These are phyloP conservation scores for Trachymyrmex septentrionalis DNA, from an alignment of 1,140 invertebrate species.

Conservation along the genomic window DNA sequence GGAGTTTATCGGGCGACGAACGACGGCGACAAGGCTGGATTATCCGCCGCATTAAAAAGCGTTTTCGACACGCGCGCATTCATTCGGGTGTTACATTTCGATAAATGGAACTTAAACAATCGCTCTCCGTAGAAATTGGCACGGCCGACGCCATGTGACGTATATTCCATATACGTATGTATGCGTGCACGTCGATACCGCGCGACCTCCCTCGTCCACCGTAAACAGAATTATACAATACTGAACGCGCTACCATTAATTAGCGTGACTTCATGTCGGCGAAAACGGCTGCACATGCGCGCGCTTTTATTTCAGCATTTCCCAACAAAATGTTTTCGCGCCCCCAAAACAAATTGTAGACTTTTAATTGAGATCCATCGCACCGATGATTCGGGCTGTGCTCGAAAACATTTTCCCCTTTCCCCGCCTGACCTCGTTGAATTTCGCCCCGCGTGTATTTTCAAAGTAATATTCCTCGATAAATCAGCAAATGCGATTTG, in stretches of 20 bases:
- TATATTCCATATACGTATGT: slow-evolving; percentile 43
- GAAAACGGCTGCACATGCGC: slow-evolving; percentile 35
- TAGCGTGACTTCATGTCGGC: slow-evolving; percentile 72
- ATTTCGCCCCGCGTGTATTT: slow-evolving; percentile 38
- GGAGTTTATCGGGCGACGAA: slow-evolving; percentile 67
- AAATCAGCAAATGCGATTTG: slow-evolving; percentile 41
- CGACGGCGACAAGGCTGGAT: slow-evolving; percentile 56
- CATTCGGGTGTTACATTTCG: slow-evolving; percentile 69
- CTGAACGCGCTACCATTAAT: slow-evolving; percentile 74
- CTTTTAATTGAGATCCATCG: slow-evolving; percentile 74
- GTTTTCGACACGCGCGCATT: slow-evolving; percentile 67
- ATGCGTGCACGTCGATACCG: slow-evolving; percentile 12
- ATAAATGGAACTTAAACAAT: slow-evolving; percentile 77
- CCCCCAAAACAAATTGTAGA: slow-evolving; percentile 57
- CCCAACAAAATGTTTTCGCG: slow-evolving; percentile 72
- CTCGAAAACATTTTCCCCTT: slow-evolving; percentile 43
- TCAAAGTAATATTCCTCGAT: slow-evolving; percentile 36
- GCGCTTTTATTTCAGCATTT: slow-evolving; percentile 72
- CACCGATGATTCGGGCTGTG: slow-evolving; percentile 50
- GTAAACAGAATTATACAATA: slow-evolving; percentile 76
- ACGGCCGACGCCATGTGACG: slow-evolving; percentile 54
- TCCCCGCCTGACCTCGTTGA: background rate
- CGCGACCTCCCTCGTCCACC: slow-evolving; percentile 27
- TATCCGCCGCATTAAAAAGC: slow-evolving; percentile 75
- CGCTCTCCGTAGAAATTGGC: slow-evolving; percentile 66